Evolutionary conservation across 2,113 vertebrate genomes (phyloP).

Genomic region (Pterocles burchelli): DNA sequence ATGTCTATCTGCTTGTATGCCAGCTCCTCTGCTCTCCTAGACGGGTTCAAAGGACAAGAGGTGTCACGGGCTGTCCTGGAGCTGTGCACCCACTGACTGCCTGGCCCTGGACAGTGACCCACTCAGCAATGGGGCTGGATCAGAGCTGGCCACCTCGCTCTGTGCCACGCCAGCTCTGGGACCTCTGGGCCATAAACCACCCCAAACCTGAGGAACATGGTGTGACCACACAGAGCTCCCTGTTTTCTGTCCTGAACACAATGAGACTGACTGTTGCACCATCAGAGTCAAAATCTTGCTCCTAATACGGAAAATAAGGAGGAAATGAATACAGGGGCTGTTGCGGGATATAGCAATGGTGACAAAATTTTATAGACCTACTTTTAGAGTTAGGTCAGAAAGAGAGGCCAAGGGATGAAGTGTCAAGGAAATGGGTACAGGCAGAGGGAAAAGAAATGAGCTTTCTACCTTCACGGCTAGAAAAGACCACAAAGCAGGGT

Average conservation of each 20-base stretch:
- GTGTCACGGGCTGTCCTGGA: rapidly evolving
- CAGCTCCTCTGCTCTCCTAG: background rate
- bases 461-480: background rate
- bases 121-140: rapidly evolving
- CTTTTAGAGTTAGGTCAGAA: background rate
- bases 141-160: background rate
- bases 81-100: background rate
- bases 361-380: background rate
- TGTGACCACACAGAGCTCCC: background rate
- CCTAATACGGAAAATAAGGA: background rate
- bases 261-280: background rate
- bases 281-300: background rate
- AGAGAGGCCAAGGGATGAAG: background rate
- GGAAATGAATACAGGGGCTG: background rate
- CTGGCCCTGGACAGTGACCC: background rate
- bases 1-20: background rate
- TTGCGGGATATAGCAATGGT: background rate
- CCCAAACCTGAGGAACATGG: background rate
- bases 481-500: background rate
- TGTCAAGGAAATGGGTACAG: background rate
- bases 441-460: background rate
- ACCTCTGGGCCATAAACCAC: background rate
- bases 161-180: background rate
- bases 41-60: background rate
- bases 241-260: background rate